phyloP scores from a whole-genome alignment of 1,140 invertebrate species.

The Drosophila oshimai region DNA sequence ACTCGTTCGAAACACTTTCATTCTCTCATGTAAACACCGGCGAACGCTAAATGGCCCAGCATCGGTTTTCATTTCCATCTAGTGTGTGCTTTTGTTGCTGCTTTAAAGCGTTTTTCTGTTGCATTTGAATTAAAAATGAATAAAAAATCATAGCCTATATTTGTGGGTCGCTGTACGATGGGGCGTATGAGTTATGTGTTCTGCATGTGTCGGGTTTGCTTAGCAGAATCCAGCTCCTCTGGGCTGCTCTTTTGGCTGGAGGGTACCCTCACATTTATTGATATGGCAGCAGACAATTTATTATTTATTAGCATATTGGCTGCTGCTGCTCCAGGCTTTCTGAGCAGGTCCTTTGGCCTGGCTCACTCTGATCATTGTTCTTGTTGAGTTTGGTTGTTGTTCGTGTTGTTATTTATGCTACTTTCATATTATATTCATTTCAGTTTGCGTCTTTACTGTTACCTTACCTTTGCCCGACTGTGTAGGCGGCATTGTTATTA shows the following conservation, averaged over 20 bases:
- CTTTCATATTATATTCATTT: conserved; percentile 77
- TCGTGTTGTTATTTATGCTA: conserved; percentile 70
- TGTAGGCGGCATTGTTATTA: conserved; percentile 40
- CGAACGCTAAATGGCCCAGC: not conserved
- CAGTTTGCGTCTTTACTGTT: conserved; percentile 61
- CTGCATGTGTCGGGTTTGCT: conserved; percentile 29
- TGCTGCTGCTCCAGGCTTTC: conserved; percentile 14
- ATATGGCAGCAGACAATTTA: conserved; percentile 76
- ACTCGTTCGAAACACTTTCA: conserved; percentile 1
- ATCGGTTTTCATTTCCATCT: not conserved
- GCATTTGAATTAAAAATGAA: conserved; percentile 47
- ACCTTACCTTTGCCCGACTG: conserved; percentile 33
- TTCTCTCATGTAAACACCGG: conserved; percentile 1
- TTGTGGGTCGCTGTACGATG: conserved; percentile 12
- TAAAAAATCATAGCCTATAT: conserved; percentile 41
- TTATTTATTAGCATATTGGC: conserved; percentile 78
- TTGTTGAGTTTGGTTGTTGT: conserved; percentile 34
- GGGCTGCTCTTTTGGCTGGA: not conserved
- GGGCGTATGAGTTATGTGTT: conserved; percentile 48
- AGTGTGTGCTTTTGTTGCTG: conserved; percentile 17
- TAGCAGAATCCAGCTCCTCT: not conserved
- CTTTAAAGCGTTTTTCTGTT: conserved; percentile 30
- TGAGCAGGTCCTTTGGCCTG: not conserved
- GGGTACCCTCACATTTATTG: conserved; percentile 56
- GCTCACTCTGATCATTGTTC: conserved; percentile 28